Conservation (phyloP, 2,888 invertebrate species). For the Zaprionus obscuricornis region DNA sequence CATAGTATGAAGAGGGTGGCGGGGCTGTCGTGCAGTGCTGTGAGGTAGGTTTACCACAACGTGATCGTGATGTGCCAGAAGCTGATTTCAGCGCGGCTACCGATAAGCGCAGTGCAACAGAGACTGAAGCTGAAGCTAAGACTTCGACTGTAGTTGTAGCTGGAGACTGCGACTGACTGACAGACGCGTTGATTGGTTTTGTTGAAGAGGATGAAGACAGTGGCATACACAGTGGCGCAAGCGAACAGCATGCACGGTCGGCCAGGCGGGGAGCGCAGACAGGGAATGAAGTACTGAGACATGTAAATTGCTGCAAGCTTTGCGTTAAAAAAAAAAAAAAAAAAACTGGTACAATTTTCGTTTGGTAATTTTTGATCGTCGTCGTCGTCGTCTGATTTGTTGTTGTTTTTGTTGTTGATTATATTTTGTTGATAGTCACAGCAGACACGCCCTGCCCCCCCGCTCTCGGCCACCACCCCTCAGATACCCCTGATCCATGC, state of each 20-base stretch:
- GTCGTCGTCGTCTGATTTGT: conserved; percentile 10
- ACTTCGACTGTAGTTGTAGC: conserved; percentile 21
- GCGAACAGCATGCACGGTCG: too few species aligned
- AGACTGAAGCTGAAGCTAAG: conserved; percentile 12
- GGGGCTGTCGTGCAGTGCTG: conserved; percentile 16
- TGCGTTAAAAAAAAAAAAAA: conserved; percentile 12
- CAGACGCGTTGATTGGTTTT: conserved; percentile 81
- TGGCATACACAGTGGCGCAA: not conserved
- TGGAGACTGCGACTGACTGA: conserved; percentile 61
- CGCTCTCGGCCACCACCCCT: not conserved
- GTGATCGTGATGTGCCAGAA: conserved; percentile 82
- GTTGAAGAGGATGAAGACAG: conserved; percentile 29
- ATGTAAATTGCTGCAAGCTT: conserved; percentile 76
- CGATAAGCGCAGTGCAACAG: conserved; percentile 72
- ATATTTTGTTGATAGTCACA: conserved; percentile 70
- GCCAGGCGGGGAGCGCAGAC: not conserved
- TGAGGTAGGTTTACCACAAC: conserved; percentile 38
- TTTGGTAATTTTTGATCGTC: conserved; percentile 35
- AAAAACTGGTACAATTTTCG: conserved; percentile 67
- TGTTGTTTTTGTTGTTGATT: conserved; percentile 52
- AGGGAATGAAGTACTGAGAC: conserved; percentile 52
- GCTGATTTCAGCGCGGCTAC: conserved; percentile 78
- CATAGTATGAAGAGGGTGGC: not conserved
- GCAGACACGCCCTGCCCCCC: conserved; percentile 39
- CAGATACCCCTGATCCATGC: conserved; percentile 1